Evolutionary conservation across 2,113 vertebrate species (phyloP), one percentile per base, ranked within the genome.

Genomic region (Otus sunia): DNA sequence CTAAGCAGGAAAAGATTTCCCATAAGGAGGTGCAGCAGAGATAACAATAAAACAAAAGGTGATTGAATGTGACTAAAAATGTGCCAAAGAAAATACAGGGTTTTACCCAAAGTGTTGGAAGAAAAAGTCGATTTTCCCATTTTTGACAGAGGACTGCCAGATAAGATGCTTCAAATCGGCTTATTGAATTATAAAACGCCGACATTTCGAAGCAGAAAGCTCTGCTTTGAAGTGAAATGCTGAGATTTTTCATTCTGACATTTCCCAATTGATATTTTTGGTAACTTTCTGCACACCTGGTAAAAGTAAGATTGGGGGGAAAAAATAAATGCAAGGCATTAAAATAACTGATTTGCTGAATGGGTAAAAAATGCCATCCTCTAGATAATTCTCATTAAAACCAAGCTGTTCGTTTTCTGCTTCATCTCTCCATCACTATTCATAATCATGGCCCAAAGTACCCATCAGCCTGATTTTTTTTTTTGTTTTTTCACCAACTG

Each of bases 191-290:
- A 64, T 85, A 84, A 94, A 92, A 7, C 29, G 21, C 19, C 39
- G 29, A 79, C 91, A 85, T 96, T 92, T 88, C 1, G 69, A 91
- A 45, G 95, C 92, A 71, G 84, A 95, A 75, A 5, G 1, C 66
- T 95, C 41, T 34, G 86, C 95, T 97, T 97, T 96, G 96, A 97
- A 95, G 92, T 92, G 96, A 95, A 97, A 69, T 76, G 97, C 93
- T 95, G 95, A 91, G 95, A 85, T 85, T 87, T 96, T 87, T 95
- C 95, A 88, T 95, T 34, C 67, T 94, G 95, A 96, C 97, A 95
- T 94, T 88, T 96, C 94, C 91, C 95, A 75, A 11, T 90, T 92
- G 94, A 91, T 91, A 37, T 55, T 80, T 94, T 86, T 34, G 88
- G 94, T 75, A 91, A 82, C 92, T 91, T 96, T 92, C 80, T 86